Evolutionary conservation across 2,888 invertebrate genomes (phyloP).

Genomic region (Theretra japonica): DNA sequence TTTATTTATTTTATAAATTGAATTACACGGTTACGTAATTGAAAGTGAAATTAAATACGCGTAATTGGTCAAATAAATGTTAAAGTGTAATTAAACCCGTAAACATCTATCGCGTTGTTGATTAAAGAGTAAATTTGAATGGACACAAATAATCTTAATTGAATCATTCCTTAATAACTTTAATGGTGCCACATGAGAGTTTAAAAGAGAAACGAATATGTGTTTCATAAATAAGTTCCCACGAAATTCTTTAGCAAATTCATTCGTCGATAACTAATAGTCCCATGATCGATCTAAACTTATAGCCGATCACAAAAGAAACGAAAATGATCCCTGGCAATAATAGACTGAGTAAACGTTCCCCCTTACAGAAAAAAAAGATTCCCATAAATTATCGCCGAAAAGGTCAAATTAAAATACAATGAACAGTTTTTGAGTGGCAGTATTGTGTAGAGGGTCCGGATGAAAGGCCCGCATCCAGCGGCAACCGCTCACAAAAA

Average conservation of each 20-base stretch:
- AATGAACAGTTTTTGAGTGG: conserved; percentile 85
- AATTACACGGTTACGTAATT: conserved; percentile 33
- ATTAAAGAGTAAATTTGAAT: conserved; percentile 30
- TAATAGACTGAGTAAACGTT: conserved; percentile 81
- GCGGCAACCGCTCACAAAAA: conserved; percentile 75
- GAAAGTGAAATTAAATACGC: conserved; percentile 30
- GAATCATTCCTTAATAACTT: background rate
- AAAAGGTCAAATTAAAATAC: conserved; percentile 86
- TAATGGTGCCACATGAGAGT: background rate
- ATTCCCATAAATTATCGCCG: conserved; percentile 84
- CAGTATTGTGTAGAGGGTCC: conserved; percentile 80
- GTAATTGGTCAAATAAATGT: conserved; percentile 26
- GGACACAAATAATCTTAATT: background rate
- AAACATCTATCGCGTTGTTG: conserved; percentile 21
- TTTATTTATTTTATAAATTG: conserved; percentile 27
- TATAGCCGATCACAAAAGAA: conserved; percentile 72
- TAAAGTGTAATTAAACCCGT: conserved; percentile 23
- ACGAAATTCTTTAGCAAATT: conserved; percentile 23
- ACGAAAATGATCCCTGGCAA: conserved; percentile 74
- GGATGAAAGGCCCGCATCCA: conserved; percentile 82
- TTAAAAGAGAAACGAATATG: background rate
- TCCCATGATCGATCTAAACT: conserved; percentile 57
- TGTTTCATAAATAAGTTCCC: conserved; percentile 26
- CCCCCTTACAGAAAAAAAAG: conserved; percentile 70
- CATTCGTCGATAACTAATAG: conserved; percentile 47